Conservation (phyloP, 2,113 vertebrate genomes). For the Silurus glanis region DNA sequence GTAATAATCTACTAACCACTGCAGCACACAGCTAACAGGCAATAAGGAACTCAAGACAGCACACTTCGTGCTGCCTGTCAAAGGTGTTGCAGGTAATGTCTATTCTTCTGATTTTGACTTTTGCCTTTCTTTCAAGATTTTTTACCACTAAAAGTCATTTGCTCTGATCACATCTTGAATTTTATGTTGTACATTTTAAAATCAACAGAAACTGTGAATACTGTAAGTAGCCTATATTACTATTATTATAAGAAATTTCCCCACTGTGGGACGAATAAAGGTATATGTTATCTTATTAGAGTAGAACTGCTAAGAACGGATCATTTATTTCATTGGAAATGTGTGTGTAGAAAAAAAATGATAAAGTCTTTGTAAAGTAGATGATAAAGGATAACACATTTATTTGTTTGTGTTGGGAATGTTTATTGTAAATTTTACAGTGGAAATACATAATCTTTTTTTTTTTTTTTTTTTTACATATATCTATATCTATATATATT, state of each 20-base stretch:
- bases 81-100: slow-evolving; percentile 16
- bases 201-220: not conserved
- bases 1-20: slow-evolving; percentile 49
- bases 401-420: not conserved
- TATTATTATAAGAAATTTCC: not conserved
- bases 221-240: not conserved
- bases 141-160: not conserved
- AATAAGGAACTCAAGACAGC: slow-evolving; percentile 22
- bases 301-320: too few relatives aligned
- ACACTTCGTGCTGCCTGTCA: not conserved
- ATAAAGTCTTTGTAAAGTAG: not conserved
- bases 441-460: not conserved
- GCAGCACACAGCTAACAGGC: slow-evolving; percentile 28
- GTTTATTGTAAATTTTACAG: not conserved
- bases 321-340: slow-evolving; percentile 40
- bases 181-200: not conserved
- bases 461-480: too few relatives aligned
- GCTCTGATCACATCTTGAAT: not conserved
- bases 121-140: not conserved
- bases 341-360: not conserved
- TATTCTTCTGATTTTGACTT: not conserved
- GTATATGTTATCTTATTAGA: too few relatives aligned
- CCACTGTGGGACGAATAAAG: too few relatives aligned
- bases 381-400: too few relatives aligned
- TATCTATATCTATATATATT: too few relatives aligned